These are phyloP conservation scores for Pollachius pollachius DNA, from an alignment of 2,113 vertebrate species.

Conservation along the genomic window DNA sequence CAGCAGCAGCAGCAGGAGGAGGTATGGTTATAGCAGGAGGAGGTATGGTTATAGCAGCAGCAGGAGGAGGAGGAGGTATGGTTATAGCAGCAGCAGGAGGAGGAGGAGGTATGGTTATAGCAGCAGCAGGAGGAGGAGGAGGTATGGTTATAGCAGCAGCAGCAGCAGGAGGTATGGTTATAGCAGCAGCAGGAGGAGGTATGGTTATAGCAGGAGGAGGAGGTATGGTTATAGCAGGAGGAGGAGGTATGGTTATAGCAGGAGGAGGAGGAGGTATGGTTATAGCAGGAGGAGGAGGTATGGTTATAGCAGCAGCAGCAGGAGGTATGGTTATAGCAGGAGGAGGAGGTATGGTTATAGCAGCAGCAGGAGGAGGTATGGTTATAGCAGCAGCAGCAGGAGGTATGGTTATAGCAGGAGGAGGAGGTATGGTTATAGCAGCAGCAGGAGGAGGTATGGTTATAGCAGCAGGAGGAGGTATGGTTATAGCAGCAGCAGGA, in stretches of 20 bases:
- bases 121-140: not conserved
- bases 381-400: too few relatives aligned
- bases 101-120: not conserved
- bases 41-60: too few relatives aligned
- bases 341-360: not conserved
- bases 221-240: not conserved
- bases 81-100: not conserved
- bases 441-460: too few relatives aligned
- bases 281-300: too few relatives aligned
- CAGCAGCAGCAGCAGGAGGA: not conserved
- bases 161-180: too few relatives aligned
- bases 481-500: not conserved
- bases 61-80: too few relatives aligned
- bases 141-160: not conserved
- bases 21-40: not conserved
- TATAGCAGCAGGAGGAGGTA: not conserved
- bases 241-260: not conserved
- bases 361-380: not conserved
- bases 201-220: not conserved
- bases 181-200: too few relatives aligned
- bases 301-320: too few relatives aligned
- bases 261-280: too few relatives aligned
- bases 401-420: too few relatives aligned
- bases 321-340: not conserved
- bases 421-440: too few relatives aligned